Evolutionary conservation across 2,888 invertebrate species (phyloP).

Genomic region (Acanthosepion lycidas): DNA sequence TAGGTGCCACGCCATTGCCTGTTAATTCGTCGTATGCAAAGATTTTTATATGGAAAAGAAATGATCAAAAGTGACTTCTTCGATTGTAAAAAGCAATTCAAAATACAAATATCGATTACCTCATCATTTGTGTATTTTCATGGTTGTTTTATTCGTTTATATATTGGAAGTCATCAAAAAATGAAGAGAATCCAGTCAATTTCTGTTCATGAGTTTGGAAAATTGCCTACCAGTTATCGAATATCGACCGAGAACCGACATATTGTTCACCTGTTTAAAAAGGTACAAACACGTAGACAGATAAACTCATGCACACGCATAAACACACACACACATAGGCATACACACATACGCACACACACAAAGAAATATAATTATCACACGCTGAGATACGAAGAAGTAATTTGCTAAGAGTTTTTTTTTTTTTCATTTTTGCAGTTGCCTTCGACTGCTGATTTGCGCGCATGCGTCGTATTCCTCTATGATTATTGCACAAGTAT

Average conservation of each 20-base stretch:
- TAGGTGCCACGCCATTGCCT: neutral
- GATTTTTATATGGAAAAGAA: neutral
- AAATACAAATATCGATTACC: neutral
- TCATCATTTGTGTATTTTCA: neutral
- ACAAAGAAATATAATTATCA: neutral
- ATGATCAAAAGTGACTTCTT: neutral
- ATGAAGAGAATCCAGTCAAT: neutral
- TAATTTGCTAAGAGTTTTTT: neutral
- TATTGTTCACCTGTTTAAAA: neutral
- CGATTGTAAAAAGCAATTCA: neutral
- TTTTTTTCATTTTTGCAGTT: neutral
- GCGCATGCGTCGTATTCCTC: neutral
- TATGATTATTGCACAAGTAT: neutral
- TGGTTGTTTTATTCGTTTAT: neutral
- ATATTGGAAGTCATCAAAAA: neutral
- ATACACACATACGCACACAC: neutral
- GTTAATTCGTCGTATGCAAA: neutral
- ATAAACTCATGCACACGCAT: neutral
- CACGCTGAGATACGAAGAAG: neutral
- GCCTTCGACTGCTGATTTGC: neutral
- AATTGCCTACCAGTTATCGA: neutral
- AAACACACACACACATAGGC: neutral
- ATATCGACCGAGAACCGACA: neutral
- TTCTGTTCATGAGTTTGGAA: neutral
- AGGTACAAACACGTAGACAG: too few species aligned